Evolutionary conservation across 2,888 invertebrate genomes (phyloP).

Genomic region (Eulithis prunata): DNA sequence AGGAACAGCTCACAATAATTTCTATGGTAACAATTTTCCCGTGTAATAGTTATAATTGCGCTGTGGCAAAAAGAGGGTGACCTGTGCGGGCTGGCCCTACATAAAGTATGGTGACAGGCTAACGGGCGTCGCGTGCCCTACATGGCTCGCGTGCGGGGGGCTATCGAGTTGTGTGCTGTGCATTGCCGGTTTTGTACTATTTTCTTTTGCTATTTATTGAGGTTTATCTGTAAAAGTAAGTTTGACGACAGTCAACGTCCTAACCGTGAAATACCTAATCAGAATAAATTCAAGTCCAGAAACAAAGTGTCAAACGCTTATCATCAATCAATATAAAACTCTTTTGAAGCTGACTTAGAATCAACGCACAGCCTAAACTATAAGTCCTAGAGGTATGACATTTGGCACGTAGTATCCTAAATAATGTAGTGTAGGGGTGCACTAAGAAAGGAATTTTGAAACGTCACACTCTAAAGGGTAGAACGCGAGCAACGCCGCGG

Average conservation of each 20-base stretch:
- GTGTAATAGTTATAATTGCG: conserved; percentile 53
- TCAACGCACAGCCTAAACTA: too few species aligned
- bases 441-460: too few species aligned
- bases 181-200: conserved; percentile 43
- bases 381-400: too few species aligned
- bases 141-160: conserved; percentile 40
- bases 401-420: too few species aligned
- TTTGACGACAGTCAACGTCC: not conserved
- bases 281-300: too few species aligned
- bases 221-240: not conserved
- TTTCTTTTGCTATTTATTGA: not conserved
- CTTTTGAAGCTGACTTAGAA: too few species aligned
- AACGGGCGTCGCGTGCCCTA: conserved; percentile 52
- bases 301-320: too few species aligned
- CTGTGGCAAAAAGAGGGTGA: conserved; percentile 55
- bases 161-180: conserved; percentile 34
- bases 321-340: too few species aligned
- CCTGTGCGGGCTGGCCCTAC: conserved; percentile 39
- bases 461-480: too few species aligned
- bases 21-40: conserved; percentile 52
- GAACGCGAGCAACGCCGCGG: too few species aligned
- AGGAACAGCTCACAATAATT: conserved; percentile 47
- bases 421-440: too few species aligned
- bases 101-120: conserved; percentile 52
- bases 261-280: too few species aligned